phyloP scores from a whole-genome alignment of 2,797 vertebrate genomes.

The Phaenicophaeus curvirostris region DNA sequence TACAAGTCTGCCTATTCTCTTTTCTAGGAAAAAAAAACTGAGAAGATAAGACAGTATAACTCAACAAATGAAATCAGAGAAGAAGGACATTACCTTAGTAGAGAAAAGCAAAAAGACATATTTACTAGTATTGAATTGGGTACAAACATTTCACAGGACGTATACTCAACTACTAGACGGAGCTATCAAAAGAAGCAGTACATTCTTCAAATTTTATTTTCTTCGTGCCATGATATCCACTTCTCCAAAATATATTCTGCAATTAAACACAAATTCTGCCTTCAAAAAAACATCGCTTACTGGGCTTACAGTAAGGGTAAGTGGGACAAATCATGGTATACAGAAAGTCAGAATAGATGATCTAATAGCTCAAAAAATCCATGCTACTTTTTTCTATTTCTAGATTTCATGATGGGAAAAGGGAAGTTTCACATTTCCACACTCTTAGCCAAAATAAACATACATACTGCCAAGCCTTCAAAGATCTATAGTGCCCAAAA shows the following conservation, averaged over 20 bases:
- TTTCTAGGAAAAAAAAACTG: neutral
- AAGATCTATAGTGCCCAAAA: conserved; percentile 48
- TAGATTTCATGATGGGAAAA: conserved; percentile 70
- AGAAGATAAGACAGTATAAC: neutral
- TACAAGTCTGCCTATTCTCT: neutral
- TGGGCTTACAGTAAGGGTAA: neutral
- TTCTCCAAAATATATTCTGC: neutral
- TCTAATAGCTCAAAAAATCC: neutral
- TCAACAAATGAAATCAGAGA: neutral
- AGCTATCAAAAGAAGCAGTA: neutral
- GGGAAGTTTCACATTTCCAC: conserved; percentile 54
- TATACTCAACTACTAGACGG: neutral
- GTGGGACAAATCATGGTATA: neutral
- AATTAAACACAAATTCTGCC: neutral
- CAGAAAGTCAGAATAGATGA: neutral
- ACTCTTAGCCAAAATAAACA: conserved; percentile 68
- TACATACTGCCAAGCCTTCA: conserved; percentile 46
- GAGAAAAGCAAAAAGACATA: neutral
- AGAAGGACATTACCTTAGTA: neutral
- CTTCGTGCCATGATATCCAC: neutral
- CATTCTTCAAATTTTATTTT: neutral
- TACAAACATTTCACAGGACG: neutral
- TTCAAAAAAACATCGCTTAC: neutral
- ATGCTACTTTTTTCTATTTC: conserved; percentile 55
- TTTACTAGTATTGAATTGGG: neutral